Base-by-base conservation (phyloP, 2,888 invertebrate genomes). In the Hyposoter dolosus region DNA sequence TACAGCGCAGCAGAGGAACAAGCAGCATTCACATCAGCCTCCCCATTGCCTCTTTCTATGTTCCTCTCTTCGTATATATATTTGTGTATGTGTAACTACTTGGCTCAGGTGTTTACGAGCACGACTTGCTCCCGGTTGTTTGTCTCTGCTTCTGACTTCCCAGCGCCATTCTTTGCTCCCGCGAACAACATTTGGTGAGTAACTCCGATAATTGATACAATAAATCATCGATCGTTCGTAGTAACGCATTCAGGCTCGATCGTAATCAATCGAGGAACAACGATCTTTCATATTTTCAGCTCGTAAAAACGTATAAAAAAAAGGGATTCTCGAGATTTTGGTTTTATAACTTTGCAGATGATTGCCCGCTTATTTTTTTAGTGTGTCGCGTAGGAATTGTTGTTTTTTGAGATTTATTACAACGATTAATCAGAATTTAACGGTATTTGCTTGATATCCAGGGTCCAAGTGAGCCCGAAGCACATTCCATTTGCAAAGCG, bases 61-160 rank as follows among this genome's bases (percentile, higher is more conserved):
- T 28, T 60, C 15, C 3, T 28, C 19, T 19, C 15, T 56, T 17
- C 1, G 17, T 75, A 12, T 45, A 17, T 75, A 12, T 45, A 17
- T 47, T 28, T 63, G 15, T 45, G 43, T 63, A 40, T 35, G 15
- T 32, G 45, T 45, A 32, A 60, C 79, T 84, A 76, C 81, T 72
- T 80, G 84, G 76, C 86, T 86, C 86, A 84, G 86, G 86, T 86
- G 86, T 86, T 86, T 77, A 77, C 81, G 86, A 81, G 84, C 72
- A 45, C 35, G 71, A 77, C 43, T 82, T 63, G 76, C 80, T 60
- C 28, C 50, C 84, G 35, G 17, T 84, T 84, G 77, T 77, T 82
- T 82, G 74, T 82, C 63, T 40, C 50, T 32, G 45, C 17, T 47
- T 35, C 56, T 45, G 60, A 71, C 47, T 47, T 71, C 32, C 75